Evolutionary conservation across 1,140 invertebrate species (phyloP), one percentile per base, ranked within the genome.

Genomic region (Cardiocondyla obscurior): DNA sequence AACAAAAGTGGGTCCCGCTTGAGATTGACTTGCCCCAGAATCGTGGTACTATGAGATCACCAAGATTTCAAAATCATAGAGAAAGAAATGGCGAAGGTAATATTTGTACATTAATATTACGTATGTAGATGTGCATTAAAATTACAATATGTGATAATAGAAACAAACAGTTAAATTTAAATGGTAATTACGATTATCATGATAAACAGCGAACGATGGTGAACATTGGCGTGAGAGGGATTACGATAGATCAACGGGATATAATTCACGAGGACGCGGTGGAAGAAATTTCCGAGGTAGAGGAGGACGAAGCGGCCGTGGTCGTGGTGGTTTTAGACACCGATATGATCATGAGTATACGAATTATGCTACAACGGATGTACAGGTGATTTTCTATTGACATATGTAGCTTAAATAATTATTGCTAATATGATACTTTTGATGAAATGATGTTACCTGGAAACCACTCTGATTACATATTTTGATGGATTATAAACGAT

Each of bases 1-100:
- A 96, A 91, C 96, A 97, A 85, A 97, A 96, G 93, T 97, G 97
- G 97, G 95, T 97, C 55, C 96, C 96, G 28, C 90, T 97, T 64
- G 96, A 96, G 87, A 96, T 97, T 76, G 96, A 97, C 86, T 85
- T 96, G 81, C 91, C 94, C 3, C 96, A 96, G 90, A 94, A 90
- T 60, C 90, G 92, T 73, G 90, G 91, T 14, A 94, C 93, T 42
- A 73, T 83, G 92, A 89, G 92, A 36, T 94, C 93, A n/a, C 92
- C 93, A n/a, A 94, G 91, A 67, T 90, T 92, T 84, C 90, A 92
- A 16, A 84, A 86, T 72, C 88, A 93, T 19, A 90, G 92, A 62
- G 94, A 94, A 16, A 94, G 90, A 81, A 93, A 93, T 90, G 89
- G 90, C 64, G 92, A 94, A 84, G 88, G 93, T 92, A 88, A 73